Base-by-base conservation (phyloP, 2,888 invertebrate species). In the Eremobia ochroleuca region DNA sequence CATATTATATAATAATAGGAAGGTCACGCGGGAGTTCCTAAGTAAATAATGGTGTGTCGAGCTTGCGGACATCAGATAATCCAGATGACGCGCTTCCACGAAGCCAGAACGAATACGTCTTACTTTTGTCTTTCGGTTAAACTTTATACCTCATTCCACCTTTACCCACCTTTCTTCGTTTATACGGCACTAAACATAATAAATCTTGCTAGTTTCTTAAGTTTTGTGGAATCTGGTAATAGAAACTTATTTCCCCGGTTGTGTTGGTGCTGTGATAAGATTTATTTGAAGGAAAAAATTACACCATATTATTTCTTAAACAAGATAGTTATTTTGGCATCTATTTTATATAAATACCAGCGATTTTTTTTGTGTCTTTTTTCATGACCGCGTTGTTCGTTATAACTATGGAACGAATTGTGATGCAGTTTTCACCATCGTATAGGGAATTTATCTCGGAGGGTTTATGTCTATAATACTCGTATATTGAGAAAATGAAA, bases 21-120 rank as follows among this genome's bases (percentile, higher is more conserved):
- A 62, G 46, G 28, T 28, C 3, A 25, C n/a, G 59, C 18, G n/a
- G n/a, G n/a, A 70, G 70, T 61, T 46, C 34, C 21, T 72, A 72
- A 72, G 67, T 49, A 43, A 70, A 43, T 13, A 55, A 77, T 43
- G 13, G 49, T 70, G 52, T 78, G 21, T 61, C n/a, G 18, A 66
- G 43, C 25, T 70, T 55, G 75, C 11, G 40, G 49, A 66, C 31
- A 70, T 59, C 49, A 34, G 58, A 64, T 40, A 49, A 6, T 25
- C n/a, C 31, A 40, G 65, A n/a, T 40, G 21, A 18, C 37, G 65
- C 31, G 31, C 55, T 21, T 71, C 40, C 11, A 18, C 52, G 25
- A 43, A 40, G 11, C 28, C 18, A 6, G 49, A 61, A 65, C 67
- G 61, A 78, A 73, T 59, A 75, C 43, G 31, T 71, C 37, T 40